Conservation (phyloP, 64 coral and sea anemone species). For the Actinia tenebrosa region DNA sequence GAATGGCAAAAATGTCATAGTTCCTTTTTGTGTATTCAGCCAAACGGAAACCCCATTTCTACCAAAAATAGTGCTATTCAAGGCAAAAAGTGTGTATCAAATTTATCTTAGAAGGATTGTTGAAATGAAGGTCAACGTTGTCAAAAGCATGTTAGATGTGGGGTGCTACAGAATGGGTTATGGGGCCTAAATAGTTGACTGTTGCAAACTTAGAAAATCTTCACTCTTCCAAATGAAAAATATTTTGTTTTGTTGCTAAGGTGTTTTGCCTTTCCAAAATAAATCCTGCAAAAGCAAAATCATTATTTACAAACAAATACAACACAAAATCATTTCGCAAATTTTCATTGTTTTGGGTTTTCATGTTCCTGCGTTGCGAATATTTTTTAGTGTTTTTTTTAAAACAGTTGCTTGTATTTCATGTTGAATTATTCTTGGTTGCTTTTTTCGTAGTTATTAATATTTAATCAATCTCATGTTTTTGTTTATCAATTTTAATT, state of each 20-base stretch:
- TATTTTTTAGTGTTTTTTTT: not conserved
- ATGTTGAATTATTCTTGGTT: not conserved
- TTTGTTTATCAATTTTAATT: conserved; percentile 1
- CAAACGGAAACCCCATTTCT: not conserved
- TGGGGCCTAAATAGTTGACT: not conserved
- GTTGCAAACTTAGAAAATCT: not conserved
- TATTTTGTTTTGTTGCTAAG: not conserved
- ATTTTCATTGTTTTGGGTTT: not conserved
- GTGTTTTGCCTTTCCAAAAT: not conserved
- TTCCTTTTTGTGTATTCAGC: not conserved
- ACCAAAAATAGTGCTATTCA: not conserved
- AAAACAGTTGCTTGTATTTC: not conserved
- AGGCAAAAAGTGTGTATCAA: not conserved
- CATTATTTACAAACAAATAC: not conserved
- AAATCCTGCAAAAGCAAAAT: not conserved
- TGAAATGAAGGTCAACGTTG: not conserved
- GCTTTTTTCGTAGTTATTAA: not conserved
- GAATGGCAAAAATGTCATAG: not conserved
- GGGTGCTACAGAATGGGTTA: not conserved
- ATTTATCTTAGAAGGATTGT: not conserved
- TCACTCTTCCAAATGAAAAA: not conserved
- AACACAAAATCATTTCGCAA: not conserved
- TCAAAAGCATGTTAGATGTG: not conserved
- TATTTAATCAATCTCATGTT: not conserved
- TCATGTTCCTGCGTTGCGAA: not conserved